phyloP scores from a whole-genome alignment of 2,888 invertebrate species.

The Platycheirus albimanus region DNA sequence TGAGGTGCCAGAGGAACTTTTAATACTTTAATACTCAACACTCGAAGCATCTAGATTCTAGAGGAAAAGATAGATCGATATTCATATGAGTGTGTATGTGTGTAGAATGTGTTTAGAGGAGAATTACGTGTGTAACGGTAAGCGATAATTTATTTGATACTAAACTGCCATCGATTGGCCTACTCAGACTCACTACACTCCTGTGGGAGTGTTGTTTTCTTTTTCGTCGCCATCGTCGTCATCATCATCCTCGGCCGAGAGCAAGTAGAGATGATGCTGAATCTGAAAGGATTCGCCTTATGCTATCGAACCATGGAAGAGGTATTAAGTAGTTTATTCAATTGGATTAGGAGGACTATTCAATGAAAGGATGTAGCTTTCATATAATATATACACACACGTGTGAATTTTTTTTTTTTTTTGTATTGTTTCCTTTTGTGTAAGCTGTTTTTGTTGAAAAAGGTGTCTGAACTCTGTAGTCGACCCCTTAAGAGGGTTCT shows the following conservation, averaged over 20 bases:
- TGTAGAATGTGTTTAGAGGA: conserved; percentile 23
- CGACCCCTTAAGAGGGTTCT: conserved; percentile 15
- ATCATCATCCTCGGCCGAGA: conserved; percentile 26
- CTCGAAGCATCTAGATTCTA: background rate
- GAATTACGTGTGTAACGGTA: conserved; percentile 51
- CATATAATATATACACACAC: too few species aligned
- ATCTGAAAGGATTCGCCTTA: conserved; percentile 34
- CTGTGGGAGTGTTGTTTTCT: too few species aligned
- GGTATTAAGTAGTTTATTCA: conserved; percentile 71
- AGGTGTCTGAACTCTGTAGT: conserved; percentile 9
- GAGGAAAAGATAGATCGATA: conserved; percentile 22
- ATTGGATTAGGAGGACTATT: conserved; percentile 62
- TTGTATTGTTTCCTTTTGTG: background rate
- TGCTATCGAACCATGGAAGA: conserved; percentile 15
- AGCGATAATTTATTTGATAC: conserved; percentile 58
- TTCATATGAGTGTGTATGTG: conserved; percentile 4
- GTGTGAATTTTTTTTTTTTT: conserved; percentile 5
- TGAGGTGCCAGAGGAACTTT: conserved; percentile 27
- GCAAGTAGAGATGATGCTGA: conserved; percentile 12
- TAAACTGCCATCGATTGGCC: conserved; percentile 58
- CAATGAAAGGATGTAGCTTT: conserved; percentile 32
- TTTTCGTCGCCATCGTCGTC: too few species aligned
- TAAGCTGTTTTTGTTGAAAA: background rate
- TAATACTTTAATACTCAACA: conserved; percentile 54
- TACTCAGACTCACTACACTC: too few species aligned